A percentile compares a stretch with the other conserved stretches of the same genome.
Conservation (phyloP, 2,888 invertebrate genomes). For the Balanococcus diminutus region DNA sequence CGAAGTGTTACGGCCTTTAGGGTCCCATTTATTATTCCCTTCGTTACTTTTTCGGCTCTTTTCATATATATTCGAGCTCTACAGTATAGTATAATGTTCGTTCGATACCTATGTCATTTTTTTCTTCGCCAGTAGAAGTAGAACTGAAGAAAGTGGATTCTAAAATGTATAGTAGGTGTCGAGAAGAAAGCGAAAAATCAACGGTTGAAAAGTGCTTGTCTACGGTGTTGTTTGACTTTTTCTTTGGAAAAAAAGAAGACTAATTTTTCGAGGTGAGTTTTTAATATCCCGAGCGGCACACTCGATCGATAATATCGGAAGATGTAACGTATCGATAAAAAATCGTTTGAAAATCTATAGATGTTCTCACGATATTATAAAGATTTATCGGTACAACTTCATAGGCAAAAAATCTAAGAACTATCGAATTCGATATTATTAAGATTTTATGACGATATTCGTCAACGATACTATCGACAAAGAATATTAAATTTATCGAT, state of each 20-base stretch:
- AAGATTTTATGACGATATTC: no score
- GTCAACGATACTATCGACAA: no score
- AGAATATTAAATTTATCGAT: no score
- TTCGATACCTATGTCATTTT: constrained; percentile 4
- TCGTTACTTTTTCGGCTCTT: constrained; percentile 7
- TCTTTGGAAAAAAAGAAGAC: neutral
- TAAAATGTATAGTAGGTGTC: neutral
- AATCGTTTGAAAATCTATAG: no score
- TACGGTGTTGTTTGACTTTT: neutral
- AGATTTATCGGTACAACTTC: no score
- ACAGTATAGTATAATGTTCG: neutral
- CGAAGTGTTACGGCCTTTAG: constrained; percentile 1
- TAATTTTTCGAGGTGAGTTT: neutral
- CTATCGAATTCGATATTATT: no score
- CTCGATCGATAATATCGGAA: no score
- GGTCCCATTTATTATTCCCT: constrained; percentile 3
- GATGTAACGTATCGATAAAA: no score
- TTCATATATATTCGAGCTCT: neutral
- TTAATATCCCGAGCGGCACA: neutral
- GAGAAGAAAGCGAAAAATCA: neutral
- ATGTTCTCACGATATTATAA: no score
- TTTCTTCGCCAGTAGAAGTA: neutral
- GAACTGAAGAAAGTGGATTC: neutral
- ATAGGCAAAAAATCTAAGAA: no score
- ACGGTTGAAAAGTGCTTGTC: no score